phyloP scores from a whole-genome alignment of 2,797 vertebrate species.

The Botia almorhae region DNA sequence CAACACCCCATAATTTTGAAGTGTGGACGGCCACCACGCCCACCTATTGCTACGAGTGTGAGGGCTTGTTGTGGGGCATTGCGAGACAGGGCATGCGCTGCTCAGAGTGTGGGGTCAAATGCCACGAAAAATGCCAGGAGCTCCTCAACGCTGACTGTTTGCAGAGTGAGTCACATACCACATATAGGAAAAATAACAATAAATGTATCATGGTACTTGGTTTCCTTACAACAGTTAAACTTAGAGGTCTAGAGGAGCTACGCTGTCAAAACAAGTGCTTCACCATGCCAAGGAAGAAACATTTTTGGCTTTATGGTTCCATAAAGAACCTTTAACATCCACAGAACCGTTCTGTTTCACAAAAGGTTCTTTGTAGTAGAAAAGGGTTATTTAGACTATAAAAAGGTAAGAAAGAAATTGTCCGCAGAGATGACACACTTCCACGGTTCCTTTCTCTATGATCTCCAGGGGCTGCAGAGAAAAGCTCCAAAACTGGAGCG shows the following conservation, averaged over 20 bases:
- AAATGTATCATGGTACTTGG: not conserved
- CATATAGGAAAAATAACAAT: not conserved
- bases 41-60: constrained; percentile 97
- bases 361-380: no score
- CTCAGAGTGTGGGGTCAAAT: constrained; percentile 96
- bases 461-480: constrained; percentile 90
- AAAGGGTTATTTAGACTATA: no score
- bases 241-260: not conserved
- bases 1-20: constrained; percentile 95
- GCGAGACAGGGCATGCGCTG: constrained; percentile 97
- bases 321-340: no score
- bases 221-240: not conserved
- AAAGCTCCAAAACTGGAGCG: constrained; percentile 93
- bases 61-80: constrained; percentile 96
- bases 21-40: constrained; percentile 96
- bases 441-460: not conserved
- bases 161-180: constrained; percentile 78
- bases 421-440: not conserved
- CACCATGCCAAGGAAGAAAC: no score
- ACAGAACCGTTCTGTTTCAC: no score
- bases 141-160: constrained; percentile 96
- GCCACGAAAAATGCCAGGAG: constrained; percentile 98
- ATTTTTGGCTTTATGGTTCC: no score
- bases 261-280: no score
- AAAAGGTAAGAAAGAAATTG: no score